Conservation (phyloP, 2,888 invertebrate species). For the Yponomeuta sedellus region DNA sequence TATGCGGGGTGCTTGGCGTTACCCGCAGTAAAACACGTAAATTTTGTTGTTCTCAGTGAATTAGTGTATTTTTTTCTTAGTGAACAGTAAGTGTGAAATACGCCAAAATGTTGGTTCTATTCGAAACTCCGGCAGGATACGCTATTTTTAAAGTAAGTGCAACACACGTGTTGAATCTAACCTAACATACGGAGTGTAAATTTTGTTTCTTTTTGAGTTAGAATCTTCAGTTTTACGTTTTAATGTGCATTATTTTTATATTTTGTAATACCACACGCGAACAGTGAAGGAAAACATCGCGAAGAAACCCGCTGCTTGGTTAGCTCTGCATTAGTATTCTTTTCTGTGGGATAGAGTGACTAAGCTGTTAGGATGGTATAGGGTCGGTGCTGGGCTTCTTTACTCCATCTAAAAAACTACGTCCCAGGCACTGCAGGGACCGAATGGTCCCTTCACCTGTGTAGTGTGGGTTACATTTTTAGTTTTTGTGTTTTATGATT, state of each 20-base stretch:
- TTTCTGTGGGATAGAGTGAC: too few relatives aligned
- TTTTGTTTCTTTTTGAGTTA: background rate
- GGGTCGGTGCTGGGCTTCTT: too few relatives aligned
- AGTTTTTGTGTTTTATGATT: background rate
- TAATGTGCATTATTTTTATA: background rate
- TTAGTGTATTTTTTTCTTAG: background rate
- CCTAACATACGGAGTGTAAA: conserved; percentile 31
- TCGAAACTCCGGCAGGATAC: conserved; percentile 95
- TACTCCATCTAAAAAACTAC: too few relatives aligned
- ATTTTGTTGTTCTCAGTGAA: background rate
- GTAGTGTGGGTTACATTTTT: too few relatives aligned
- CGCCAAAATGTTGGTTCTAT: conserved; percentile 88
- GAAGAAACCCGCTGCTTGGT: too few relatives aligned
- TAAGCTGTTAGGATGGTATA: too few relatives aligned
- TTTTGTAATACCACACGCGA: too few relatives aligned
- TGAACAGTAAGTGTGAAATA: background rate
- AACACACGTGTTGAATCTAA: conserved; percentile 58
- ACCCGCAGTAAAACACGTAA: background rate
- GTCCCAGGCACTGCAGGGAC: too few relatives aligned
- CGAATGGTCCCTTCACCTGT: too few relatives aligned
- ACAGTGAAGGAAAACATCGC: too few relatives aligned
- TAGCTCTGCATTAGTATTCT: too few relatives aligned
- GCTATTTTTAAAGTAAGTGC: conserved; percentile 92
- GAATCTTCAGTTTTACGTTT: background rate
- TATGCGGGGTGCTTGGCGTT: background rate